Evolutionary conservation across 2,888 invertebrate species (phyloP), one percentile per base, ranked within the genome.

Genomic region (Caenorhabditis drosophilae): DNA sequence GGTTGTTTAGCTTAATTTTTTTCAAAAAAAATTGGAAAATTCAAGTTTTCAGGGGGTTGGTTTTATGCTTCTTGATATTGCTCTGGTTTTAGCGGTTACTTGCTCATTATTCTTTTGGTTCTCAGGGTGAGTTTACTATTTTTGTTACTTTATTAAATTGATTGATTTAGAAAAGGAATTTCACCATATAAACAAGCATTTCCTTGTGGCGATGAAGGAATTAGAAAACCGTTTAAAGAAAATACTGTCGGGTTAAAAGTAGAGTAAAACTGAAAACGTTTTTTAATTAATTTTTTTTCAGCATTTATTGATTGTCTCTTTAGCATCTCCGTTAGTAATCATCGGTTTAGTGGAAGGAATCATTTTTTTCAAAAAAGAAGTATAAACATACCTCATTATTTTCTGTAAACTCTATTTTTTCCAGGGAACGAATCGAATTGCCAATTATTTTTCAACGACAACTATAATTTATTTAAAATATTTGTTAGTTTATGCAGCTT

Each of bases 151-250:
- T 20, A 38, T 18, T 12, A 4, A 26, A 44, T 15, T 46, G 22
- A 26, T 34, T 46, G 9, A 9, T 48, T 11, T 42, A 76, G 75
- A 36, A 64, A 62, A 25, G 67, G 72, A 34, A 67, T 78, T 9
- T 51, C 67, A 16, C 78, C 79, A 1, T 61, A 56, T 18, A 68
- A 74, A 44, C 82, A 94, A 67, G 95, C 96, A 34, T 94, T 95
- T 87, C 93, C 91, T 86, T 96, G 96, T 86, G 90, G 92, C 84
- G 97, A 97, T 86, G 91, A 92, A 82, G 90, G 91, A 49, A 88
- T 97, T 47, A 89, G 88, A 81, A 92, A 95, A 84, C 95, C 95
- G 2, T 92, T 89, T 85, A 89, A 89, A 77, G 75, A 77, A 7
- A 84, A 84, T 55, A 85, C 86, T 0, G 78, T 86, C 0, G 76